Conservation (phyloP, 2,113 vertebrate species). For the Ifrita kowaldi region DNA sequence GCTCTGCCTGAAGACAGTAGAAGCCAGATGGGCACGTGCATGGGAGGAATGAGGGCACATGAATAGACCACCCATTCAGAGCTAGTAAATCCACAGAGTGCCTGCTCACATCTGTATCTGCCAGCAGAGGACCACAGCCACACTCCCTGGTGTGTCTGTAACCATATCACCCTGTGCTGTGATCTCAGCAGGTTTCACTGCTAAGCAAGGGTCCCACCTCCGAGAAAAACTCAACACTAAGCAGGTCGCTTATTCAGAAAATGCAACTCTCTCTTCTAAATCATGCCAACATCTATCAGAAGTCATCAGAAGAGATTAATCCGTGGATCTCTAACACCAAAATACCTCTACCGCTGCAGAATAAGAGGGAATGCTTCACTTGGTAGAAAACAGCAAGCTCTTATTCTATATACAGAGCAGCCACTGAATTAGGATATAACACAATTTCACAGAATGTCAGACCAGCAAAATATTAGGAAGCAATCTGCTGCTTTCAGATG, state of each 20-base stretch:
- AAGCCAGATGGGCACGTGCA: accelerated
- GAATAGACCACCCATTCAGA: neutral
- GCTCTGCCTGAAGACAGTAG: neutral
- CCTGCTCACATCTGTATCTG: neutral
- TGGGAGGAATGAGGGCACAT: neutral
- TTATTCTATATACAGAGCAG: conserved; percentile 7
- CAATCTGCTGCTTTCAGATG: conserved; percentile 12
- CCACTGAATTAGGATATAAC: conserved; percentile 14
- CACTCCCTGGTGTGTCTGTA: neutral
- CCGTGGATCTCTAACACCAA: neutral
- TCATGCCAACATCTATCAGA: neutral
- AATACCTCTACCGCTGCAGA: neutral
- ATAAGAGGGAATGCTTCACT: neutral
- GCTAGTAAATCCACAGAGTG: neutral
- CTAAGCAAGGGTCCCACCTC: neutral
- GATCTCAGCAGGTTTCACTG: neutral
- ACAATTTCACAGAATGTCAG: conserved; percentile 31
- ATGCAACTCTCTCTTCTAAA: neutral
- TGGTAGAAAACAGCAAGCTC: neutral
- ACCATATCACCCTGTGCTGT: neutral
- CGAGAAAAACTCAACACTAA: neutral
- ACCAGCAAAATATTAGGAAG: conserved; percentile 21
- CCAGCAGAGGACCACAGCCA: neutral
- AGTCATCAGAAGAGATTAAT: conserved; percentile 9
- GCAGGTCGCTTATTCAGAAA: neutral